Percentiles rank a stretch among this genome's conserved stretches.
Evolutionary conservation across 1,140 invertebrate species (phyloP).

Genomic region (Brachionus sp.): DNA sequence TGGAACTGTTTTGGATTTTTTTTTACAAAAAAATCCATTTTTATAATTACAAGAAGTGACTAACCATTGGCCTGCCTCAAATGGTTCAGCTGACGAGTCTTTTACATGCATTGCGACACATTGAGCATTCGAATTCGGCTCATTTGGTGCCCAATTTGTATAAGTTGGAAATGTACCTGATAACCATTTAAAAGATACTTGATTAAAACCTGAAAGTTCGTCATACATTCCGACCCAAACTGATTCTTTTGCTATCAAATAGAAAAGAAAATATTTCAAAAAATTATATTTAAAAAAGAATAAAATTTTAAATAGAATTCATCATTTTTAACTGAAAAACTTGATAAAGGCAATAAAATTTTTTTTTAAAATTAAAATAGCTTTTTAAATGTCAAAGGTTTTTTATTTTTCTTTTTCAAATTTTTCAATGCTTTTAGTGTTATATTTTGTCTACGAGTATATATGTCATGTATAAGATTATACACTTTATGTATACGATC

Average conservation of each 20-base stretch:
- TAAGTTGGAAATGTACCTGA: slow-evolving; percentile 48
- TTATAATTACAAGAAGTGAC: slow-evolving; percentile 40
- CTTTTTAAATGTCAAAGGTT: no score
- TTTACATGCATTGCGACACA: slow-evolving; percentile 34
- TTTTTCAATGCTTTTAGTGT: no score
- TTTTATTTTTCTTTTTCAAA: no score
- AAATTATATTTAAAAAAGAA: no score
- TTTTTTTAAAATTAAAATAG: no score
- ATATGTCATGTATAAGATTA: no score
- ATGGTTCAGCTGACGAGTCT: slow-evolving; percentile 18
- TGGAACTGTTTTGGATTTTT: neutral
- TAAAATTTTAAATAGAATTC: no score
- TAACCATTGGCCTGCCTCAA: slow-evolving; percentile 34
- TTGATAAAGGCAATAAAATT: no score
- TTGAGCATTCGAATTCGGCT: slow-evolving; percentile 48
- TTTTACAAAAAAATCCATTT: slow-evolving; percentile 39
- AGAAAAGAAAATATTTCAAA: no score
- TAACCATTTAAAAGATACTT: slow-evolving; percentile 49
- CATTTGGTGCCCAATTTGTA: slow-evolving; percentile 49
- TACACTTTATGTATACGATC: no score
- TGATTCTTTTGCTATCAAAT: slow-evolving; percentile 21
- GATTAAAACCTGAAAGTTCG: slow-evolving; percentile 36
- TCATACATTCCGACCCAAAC: slow-evolving; percentile 51
- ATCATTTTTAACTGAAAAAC: no score
- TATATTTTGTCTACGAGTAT: no score